Percentiles rank a stretch among this genome's conserved stretches.
phyloP scores from a whole-genome alignment of 2,797 vertebrate species.

The Lacerta viridis region DNA sequence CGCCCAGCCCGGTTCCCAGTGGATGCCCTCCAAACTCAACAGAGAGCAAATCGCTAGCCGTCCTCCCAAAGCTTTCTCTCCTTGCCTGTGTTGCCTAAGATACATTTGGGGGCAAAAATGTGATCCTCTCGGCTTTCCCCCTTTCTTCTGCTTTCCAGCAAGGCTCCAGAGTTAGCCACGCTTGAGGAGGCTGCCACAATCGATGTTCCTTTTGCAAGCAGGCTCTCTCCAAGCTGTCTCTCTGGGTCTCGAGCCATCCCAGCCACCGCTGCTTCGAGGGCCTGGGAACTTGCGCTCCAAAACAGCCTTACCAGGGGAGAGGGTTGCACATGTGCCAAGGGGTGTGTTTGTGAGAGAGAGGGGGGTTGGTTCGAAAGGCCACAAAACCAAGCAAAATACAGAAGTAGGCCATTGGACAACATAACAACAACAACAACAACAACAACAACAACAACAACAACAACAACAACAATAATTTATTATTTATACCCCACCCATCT shows the following conservation, averaged over 20 bases:
- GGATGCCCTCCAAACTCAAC: not conserved
- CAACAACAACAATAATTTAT: too few species aligned
- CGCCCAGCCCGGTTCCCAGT: not conserved
- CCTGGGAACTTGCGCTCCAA: slow-evolving; percentile 22
- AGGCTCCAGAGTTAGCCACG: slow-evolving; percentile 13
- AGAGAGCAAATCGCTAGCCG: not conserved
- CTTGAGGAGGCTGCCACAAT: slow-evolving; percentile 29
- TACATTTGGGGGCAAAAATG: slow-evolving; percentile 25
- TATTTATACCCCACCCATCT: too few species aligned
- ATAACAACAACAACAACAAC: too few species aligned
- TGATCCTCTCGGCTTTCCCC: not conserved
- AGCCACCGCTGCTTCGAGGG: not conserved
- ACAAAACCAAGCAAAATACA: not conserved
- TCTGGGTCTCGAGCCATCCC: not conserved
- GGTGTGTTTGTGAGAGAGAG: too few species aligned
- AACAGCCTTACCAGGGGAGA: not conserved
- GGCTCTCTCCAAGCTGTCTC: not conserved
- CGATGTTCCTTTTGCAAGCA: not conserved
- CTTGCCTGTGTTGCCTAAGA: slow-evolving; percentile 19
- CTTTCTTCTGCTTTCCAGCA: slow-evolving; percentile 3
- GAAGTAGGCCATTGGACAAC: too few species aligned
- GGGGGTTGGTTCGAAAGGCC: not conserved
- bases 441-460: too few species aligned
- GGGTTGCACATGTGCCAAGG: not conserved
- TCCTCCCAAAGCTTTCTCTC: not conserved